phyloP scores from a whole-genome alignment of 2,113 vertebrate species.

The Heloderma charlesbogerti region DNA sequence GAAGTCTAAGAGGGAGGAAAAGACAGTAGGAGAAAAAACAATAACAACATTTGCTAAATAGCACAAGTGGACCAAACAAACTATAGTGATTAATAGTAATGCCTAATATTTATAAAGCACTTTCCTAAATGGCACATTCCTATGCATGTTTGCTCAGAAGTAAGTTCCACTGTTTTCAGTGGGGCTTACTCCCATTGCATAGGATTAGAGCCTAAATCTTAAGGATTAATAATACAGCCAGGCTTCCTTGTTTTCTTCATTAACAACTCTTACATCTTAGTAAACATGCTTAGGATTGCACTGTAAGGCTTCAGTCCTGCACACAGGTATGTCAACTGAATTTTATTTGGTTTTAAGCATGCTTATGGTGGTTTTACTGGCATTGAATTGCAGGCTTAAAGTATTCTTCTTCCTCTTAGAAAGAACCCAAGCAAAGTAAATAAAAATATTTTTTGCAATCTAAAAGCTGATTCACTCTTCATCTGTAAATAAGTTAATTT shows the following conservation, averaged over 20 bases:
- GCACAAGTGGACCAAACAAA: background rate
- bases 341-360: background rate
- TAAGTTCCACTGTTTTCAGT: background rate
- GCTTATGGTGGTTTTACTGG: background rate
- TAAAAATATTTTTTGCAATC: background rate
- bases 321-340: background rate
- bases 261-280: background rate
- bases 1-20: slow-evolving; percentile 81
- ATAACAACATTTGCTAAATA: background rate
- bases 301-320: background rate
- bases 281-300: too few species aligned
- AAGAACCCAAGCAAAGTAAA: slow-evolving; percentile 40
- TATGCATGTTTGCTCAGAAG: background rate
- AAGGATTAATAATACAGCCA: slow-evolving; percentile 9
- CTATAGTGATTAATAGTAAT: slow-evolving; percentile 1
- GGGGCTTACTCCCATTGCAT: background rate
- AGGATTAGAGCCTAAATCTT: background rate
- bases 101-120: background rate
- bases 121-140: slow-evolving; percentile 21
- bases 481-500: slow-evolving; percentile 11
- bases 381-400: background rate
- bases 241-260: background rate
- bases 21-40: background rate
- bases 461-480: background rate
- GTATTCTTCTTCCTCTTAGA: background rate